Evolutionary conservation across 2,113 vertebrate genomes (phyloP).

Genomic region (Aspidoscelis tigris): DNA sequence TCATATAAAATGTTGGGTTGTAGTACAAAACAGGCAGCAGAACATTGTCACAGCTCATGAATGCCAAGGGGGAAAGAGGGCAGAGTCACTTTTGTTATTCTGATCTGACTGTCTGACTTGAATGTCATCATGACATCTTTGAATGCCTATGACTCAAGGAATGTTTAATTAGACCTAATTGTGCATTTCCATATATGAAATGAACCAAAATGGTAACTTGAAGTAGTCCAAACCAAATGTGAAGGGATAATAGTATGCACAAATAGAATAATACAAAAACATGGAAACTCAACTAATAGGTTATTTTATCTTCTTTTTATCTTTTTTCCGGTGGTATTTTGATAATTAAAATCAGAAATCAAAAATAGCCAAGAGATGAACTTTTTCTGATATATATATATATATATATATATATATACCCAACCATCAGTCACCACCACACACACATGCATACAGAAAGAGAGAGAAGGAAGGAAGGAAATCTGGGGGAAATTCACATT

Average conservation of each 20-base stretch:
- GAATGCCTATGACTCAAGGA: background rate
- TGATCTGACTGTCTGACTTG: background rate
- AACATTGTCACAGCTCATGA: background rate
- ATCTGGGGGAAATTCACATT: too few relatives aligned
- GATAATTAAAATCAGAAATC: background rate
- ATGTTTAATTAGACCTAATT: background rate
- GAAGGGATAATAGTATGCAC: too few relatives aligned
- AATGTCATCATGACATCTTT: constrained; percentile 20
- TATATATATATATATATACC: background rate
- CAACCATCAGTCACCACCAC: too few relatives aligned
- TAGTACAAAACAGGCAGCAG: background rate
- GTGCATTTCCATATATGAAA: constrained; percentile 5
- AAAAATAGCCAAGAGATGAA: background rate
- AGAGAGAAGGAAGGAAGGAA: too few relatives aligned
- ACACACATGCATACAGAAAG: too few relatives aligned
- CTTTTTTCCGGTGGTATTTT: background rate
- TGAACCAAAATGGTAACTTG: background rate
- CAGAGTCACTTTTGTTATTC: background rate
- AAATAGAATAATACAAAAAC: background rate
- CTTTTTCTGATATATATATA: background rate
- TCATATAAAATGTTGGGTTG: constrained; percentile 15
- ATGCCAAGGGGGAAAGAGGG: background rate
- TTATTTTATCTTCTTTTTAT: background rate
- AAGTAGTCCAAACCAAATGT: background rate
- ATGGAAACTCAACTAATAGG: background rate